Conservation (phyloP, 2,888 invertebrate species). For the Lordiphosa fenestrarum region DNA sequence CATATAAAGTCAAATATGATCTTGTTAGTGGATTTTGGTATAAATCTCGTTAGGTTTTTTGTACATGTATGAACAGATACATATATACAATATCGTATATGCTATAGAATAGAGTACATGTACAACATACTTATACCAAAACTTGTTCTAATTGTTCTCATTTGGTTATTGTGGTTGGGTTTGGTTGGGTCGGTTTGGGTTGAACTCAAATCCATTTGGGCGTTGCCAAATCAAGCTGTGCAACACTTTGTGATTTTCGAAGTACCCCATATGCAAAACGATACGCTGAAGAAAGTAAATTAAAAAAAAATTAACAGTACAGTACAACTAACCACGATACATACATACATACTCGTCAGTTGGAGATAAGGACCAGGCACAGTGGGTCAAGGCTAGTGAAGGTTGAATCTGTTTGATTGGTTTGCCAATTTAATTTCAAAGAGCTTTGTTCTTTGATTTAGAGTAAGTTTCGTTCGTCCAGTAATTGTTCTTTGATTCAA, state of each 20-base stretch:
- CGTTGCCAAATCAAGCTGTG: slow-evolving; percentile 33
- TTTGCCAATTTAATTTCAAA: too few species aligned
- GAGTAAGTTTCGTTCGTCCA: too few species aligned
- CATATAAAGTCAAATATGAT: slow-evolving; percentile 71
- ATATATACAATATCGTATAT: slow-evolving; percentile 20
- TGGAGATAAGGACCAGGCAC: too few species aligned
- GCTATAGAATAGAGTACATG: slow-evolving; percentile 24
- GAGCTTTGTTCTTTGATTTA: too few species aligned
- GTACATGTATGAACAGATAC: slow-evolving; percentile 33
- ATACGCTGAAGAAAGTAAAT: slow-evolving; percentile 48
- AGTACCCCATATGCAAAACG: slow-evolving; percentile 43
- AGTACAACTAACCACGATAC: neutral
- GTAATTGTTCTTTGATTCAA: too few species aligned
- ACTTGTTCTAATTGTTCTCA: slow-evolving; percentile 20
- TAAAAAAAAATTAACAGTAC: slow-evolving; percentile 5
- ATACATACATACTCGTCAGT: too few species aligned
- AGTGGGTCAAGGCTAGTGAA: too few species aligned
- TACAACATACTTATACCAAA: slow-evolving; percentile 50
- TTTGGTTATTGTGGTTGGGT: slow-evolving; percentile 3
- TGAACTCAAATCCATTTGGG: slow-evolving; percentile 22
- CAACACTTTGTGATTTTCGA: slow-evolving; percentile 41
- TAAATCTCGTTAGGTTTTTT: slow-evolving; percentile 12
- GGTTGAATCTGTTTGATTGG: too few species aligned
- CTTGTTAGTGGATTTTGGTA: slow-evolving; percentile 28
- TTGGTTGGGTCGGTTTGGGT: slow-evolving; percentile 1